Evolutionary conservation across 2,797 vertebrate genomes (phyloP).

Genomic region (Gymnoscopelus microlampas): DNA sequence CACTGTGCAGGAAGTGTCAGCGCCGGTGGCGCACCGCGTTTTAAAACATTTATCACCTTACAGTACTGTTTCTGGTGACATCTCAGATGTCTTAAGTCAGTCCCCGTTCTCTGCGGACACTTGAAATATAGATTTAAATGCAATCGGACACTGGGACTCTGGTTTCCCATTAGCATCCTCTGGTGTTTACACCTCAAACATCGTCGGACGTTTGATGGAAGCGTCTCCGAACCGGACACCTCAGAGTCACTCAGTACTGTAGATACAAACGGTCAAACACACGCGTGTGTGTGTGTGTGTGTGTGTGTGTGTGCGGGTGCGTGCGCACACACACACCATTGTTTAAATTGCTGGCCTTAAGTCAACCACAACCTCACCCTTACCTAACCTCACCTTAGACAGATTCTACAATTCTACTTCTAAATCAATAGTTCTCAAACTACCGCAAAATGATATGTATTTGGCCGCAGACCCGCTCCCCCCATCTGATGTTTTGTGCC

Average conservation of each 20-base stretch:
- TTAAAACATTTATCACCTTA: conserved; percentile 62
- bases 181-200: conserved; percentile 6
- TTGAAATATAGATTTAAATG: conserved; percentile 35
- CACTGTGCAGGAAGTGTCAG: conserved; percentile 32
- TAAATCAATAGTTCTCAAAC: too few species aligned
- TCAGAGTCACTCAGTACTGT: background rate
- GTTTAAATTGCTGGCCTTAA: too few species aligned
- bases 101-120: conserved; percentile 17
- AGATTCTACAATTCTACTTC: too few species aligned
- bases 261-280: too few species aligned
- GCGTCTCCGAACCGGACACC: conserved; percentile 21
- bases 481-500: too few species aligned
- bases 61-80: conserved; percentile 48
- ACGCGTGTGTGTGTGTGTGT: too few species aligned
- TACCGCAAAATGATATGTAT: too few species aligned
- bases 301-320: too few species aligned
- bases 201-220: conserved; percentile 36
- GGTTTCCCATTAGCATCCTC: conserved; percentile 19
- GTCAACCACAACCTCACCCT: too few species aligned
- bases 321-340: too few species aligned
- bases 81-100: conserved; percentile 42
- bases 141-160: conserved; percentile 43
- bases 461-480: too few species aligned
- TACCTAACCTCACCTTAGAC: too few species aligned
- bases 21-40: conserved; percentile 32